phyloP scores from a whole-genome alignment of 2,888 invertebrate genomes.

The Rhagonycha fulva region DNA sequence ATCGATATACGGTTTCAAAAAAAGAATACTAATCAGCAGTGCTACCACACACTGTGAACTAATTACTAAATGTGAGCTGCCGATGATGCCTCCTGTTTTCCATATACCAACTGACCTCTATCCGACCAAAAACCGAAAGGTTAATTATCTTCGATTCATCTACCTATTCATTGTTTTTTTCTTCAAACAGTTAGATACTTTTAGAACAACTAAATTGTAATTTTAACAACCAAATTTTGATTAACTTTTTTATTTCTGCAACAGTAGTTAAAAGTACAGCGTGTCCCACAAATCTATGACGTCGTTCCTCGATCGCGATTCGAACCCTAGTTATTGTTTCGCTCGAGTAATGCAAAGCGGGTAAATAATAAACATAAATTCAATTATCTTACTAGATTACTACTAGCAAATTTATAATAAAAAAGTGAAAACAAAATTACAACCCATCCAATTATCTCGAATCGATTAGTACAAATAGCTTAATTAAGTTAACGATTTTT shows the following conservation, averaged over 20 bases:
- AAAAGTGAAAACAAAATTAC: neutral
- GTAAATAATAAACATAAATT: too few relatives aligned
- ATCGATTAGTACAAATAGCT: conserved; percentile 16
- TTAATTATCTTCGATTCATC: conserved; percentile 38
- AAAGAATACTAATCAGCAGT: conserved; percentile 26
- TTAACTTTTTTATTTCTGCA: neutral
- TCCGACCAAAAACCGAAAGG: conserved; percentile 25
- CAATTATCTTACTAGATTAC: too few relatives aligned
- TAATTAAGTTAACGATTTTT: conserved; percentile 29
- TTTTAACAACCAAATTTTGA: neutral
- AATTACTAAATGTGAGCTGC: conserved; percentile 38
- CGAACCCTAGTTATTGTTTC: too few relatives aligned
- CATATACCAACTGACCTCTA: conserved; percentile 28
- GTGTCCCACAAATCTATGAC: neutral
- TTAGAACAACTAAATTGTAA: neutral
- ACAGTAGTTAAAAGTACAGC: neutral
- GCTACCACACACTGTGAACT: conserved; percentile 36
- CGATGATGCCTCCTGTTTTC: conserved; percentile 36
- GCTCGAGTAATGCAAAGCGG: too few relatives aligned
- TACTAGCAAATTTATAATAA: too few relatives aligned
- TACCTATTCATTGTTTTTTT: conserved; percentile 22
- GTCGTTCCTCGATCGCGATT: too few relatives aligned
- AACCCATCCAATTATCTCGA: neutral
- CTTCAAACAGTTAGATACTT: conserved; percentile 13
- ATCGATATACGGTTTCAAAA: conserved; percentile 20